Percentiles rank a stretch among this genome's conserved stretches.
Evolutionary conservation across 2,113 vertebrate genomes (phyloP).

Genomic region (Rhombomys opimus): DNA sequence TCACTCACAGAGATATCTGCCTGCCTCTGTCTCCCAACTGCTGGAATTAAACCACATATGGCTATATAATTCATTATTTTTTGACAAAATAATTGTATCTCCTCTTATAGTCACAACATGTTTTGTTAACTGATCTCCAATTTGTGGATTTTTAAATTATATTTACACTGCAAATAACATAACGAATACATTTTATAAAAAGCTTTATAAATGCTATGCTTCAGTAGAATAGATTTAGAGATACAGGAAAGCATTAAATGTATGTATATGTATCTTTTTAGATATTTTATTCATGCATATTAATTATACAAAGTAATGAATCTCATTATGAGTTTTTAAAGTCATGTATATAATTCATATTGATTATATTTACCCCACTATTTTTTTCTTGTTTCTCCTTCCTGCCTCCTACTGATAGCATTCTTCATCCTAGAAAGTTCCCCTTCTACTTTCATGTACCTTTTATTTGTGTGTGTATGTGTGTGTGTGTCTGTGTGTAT

Average conservation of each 20-base stretch:
- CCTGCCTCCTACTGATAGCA: no score
- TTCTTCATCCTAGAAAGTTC: neutral
- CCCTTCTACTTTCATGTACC: neutral
- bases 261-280: neutral
- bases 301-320: neutral
- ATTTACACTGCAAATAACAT: neutral
- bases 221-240: neutral
- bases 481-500: neutral
- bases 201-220: neutral
- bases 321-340: neutral
- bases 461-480: neutral
- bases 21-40: neutral
- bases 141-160: neutral
- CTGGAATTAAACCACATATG: neutral
- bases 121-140: neutral
- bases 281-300: neutral
- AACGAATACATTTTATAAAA: neutral
- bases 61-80: neutral
- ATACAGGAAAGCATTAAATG: neutral
- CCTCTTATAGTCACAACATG: neutral
- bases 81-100: neutral
- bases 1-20: neutral
- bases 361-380: neutral
- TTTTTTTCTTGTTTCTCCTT: neutral
- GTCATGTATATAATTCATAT: neutral